phyloP scores from a whole-genome alignment of 2,888 invertebrate species.

The Keiferia lycopersicella region DNA sequence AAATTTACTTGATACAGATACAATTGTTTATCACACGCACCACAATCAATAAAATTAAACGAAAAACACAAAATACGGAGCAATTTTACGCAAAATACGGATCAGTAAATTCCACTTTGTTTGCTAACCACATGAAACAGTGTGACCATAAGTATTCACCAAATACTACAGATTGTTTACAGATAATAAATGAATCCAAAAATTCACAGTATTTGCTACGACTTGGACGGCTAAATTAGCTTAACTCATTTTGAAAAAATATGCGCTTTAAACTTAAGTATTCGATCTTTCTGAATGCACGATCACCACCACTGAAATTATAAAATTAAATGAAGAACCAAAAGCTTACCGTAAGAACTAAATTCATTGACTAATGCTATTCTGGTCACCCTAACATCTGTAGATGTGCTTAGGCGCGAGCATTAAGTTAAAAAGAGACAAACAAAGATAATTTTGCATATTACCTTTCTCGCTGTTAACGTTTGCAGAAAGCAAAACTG shows the following conservation, averaged over 20 bases:
- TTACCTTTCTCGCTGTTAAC: neutral
- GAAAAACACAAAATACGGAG: conserved; percentile 46
- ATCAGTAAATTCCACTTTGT: conserved; percentile 55
- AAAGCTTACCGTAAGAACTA: neutral
- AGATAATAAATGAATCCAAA: neutral
- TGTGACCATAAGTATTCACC: conserved; percentile 37
- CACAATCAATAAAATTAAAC: conserved; percentile 44
- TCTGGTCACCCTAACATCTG: conserved; percentile 1
- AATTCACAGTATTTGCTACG: neutral
- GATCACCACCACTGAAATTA: neutral
- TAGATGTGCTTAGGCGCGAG: neutral
- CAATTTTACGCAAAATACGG: conserved; percentile 51
- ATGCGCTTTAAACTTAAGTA: no score
- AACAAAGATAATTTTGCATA: neutral
- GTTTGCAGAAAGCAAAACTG: neutral
- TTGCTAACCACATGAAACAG: conserved; percentile 56
- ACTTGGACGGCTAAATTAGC: no score
- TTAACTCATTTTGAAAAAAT: no score
- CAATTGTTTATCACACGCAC: conserved; percentile 41
- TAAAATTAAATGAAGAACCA: neutral
- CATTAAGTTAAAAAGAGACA: neutral
- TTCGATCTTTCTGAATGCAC: no score
- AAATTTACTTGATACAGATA: neutral
- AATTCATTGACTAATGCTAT: neutral
- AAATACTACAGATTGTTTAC: conserved; percentile 22